Evolutionary conservation across 2,797 vertebrate species (phyloP).

Genomic region (Ctenopoma multispine): DNA sequence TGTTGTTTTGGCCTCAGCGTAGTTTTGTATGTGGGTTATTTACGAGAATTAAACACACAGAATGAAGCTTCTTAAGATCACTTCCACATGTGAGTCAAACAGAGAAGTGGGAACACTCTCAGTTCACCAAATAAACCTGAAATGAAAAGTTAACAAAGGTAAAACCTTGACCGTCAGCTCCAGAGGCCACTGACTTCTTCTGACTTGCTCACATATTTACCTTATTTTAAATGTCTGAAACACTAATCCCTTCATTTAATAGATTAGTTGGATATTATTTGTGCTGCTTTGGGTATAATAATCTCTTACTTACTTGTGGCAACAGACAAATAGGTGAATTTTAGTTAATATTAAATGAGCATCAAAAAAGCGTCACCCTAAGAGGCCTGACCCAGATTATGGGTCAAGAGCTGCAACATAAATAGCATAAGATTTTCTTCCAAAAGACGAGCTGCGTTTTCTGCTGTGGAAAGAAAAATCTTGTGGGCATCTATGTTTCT

Average conservation of each 20-base stretch:
- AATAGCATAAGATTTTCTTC: constrained; percentile 16
- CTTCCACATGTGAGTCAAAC: constrained; percentile 51
- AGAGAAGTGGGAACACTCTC: constrained; percentile 24
- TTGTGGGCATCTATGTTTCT: constrained; percentile 20
- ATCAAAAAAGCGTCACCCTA: background rate
- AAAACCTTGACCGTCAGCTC: constrained; percentile 8
- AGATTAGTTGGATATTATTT: too few species aligned
- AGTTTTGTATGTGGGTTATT: constrained; percentile 20
- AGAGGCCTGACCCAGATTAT: background rate
- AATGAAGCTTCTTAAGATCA: constrained; percentile 22
- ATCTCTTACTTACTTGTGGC: too few species aligned
- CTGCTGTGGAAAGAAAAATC: constrained; percentile 9
- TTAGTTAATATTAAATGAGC: background rate
- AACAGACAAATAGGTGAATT: too few species aligned
- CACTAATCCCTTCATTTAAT: too few species aligned
- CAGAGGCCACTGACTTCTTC: background rate
- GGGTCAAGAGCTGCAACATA: constrained; percentile 10
- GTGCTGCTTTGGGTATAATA: too few species aligned
- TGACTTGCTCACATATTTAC: too few species aligned
- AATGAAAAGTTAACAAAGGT: constrained; percentile 17
- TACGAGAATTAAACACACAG: constrained; percentile 31
- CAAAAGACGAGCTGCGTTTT: constrained; percentile 3
- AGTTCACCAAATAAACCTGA: constrained; percentile 41
- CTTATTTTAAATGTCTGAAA: too few species aligned
- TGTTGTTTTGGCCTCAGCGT: constrained; percentile 9